Evolutionary conservation across 2,113 vertebrate genomes (phyloP), one percentile per base, ranked within the genome.

Genomic region (Macroglossus sobrinus): DNA sequence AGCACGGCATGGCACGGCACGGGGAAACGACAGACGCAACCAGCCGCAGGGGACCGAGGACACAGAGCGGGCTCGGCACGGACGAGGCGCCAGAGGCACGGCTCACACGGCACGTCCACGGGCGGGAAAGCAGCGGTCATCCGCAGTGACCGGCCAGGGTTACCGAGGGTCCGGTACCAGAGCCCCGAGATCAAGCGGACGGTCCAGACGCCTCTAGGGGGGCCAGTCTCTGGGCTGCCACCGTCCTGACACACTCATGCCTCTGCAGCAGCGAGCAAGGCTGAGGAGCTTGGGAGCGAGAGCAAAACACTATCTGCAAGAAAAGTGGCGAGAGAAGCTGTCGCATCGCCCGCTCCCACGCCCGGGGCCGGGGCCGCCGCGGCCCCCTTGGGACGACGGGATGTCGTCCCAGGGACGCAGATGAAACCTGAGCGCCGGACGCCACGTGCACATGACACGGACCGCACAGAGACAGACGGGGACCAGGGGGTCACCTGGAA

Each of bases 221-320:
- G 35, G 97, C 87, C 93, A 97, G 94, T 92, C 97, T 97, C 33
- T 97, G 97, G 53, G 97, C 97, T 26, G 97, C 97, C 47, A 98
- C 97, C 43, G 97, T 97, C 91, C 97, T 96, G 86, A 98, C 97
- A 96, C 97, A 96, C 97, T 97, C 97, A 96, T 95, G 97, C 96
- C 97, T 98, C 26, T 98, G 97, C 61, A 97, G 97, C 96, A 97
- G 91, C 79, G 96, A 97, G 96, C 97, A 97, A 96, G 97, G 97
- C 93, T 78, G 96, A 80, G 97, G 61, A 75, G 97, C 97, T 93
- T 53, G 96, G 33, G 97, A 84, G 93, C 59, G 78, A 93, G 97
- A 94, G 68, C 97, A 97, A 74, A 98, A 97, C 18, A 94, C 97
- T 68, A 98, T 97, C 97, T 98, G 97, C 96, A 98, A 97, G 96